Evolutionary conservation across 2,113 vertebrate genomes (phyloP).

Genomic region (Actinemys pallida): DNA sequence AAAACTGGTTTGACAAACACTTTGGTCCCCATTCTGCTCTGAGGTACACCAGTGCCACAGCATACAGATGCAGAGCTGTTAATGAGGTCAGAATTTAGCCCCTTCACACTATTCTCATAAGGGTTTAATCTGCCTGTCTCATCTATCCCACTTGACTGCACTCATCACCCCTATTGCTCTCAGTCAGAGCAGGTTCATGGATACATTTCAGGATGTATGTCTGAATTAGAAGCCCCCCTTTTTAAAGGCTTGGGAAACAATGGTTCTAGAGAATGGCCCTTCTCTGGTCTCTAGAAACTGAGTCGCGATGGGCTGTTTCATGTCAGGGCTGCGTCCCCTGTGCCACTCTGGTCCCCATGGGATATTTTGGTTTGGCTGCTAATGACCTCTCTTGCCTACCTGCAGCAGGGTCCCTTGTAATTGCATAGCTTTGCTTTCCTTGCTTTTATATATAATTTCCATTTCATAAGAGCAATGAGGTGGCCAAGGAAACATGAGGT

Average conservation of each 20-base stretch:
- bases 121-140: background rate
- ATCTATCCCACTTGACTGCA: background rate
- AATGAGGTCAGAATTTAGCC: background rate
- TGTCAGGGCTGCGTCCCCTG: background rate
- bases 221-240: background rate
- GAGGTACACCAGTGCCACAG: background rate
- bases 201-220: background rate
- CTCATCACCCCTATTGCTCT: background rate
- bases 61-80: rapidly evolving
- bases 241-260: no score
- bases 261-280: background rate
- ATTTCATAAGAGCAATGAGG: background rate
- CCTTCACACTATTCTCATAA: background rate
- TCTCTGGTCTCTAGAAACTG: background rate
- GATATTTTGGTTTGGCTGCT: background rate
- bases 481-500: background rate
- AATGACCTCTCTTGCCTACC: background rate
- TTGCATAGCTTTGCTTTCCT: background rate
- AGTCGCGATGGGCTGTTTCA: background rate
- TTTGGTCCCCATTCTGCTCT: background rate
- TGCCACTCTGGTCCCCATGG: background rate
- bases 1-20: background rate
- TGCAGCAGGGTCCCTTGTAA: background rate
- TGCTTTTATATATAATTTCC: background rate
- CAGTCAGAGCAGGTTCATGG: background rate